phyloP scores from a whole-genome alignment of 2,888 invertebrate genomes.

The Conistra vaccinii region DNA sequence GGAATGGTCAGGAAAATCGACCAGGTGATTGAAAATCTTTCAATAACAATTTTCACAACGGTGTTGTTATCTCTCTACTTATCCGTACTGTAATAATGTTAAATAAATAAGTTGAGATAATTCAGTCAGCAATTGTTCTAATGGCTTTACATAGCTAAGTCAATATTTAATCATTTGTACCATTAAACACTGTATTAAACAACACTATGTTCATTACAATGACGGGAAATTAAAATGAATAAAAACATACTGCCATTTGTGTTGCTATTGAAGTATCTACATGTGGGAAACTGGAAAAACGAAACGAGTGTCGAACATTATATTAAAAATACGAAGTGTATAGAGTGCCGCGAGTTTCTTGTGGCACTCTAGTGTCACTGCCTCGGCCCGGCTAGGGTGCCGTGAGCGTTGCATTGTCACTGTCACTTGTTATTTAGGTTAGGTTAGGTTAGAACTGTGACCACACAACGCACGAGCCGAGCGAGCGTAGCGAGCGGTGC shows the following conservation, averaged over 20 bases:
- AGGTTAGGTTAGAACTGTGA: no score
- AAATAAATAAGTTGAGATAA: constrained; percentile 30
- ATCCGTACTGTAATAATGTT: constrained; percentile 13
- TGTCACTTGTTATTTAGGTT: no score
- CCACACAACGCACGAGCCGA: no score
- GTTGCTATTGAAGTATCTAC: neutral
- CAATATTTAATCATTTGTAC: constrained; percentile 31
- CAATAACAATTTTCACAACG: neutral
- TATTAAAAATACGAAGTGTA: no score
- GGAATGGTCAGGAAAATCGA: neutral
- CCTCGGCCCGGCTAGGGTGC: no score
- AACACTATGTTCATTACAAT: constrained; percentile 9
- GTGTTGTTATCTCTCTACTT: neutral
- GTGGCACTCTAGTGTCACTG: no score
- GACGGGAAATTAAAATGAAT: neutral
- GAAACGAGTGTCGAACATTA: neutral
- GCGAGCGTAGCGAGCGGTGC: no score
- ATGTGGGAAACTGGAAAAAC: neutral
- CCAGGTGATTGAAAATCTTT: neutral
- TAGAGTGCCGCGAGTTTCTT: no score
- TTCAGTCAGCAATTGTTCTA: constrained; percentile 33
- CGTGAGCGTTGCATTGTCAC: no score
- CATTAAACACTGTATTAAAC: constrained; percentile 5
- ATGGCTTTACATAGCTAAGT: constrained; percentile 29
- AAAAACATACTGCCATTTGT: neutral